phyloP scores from a whole-genome alignment of 2,888 invertebrate genomes.

The Psylliodes chrysocephalus region DNA sequence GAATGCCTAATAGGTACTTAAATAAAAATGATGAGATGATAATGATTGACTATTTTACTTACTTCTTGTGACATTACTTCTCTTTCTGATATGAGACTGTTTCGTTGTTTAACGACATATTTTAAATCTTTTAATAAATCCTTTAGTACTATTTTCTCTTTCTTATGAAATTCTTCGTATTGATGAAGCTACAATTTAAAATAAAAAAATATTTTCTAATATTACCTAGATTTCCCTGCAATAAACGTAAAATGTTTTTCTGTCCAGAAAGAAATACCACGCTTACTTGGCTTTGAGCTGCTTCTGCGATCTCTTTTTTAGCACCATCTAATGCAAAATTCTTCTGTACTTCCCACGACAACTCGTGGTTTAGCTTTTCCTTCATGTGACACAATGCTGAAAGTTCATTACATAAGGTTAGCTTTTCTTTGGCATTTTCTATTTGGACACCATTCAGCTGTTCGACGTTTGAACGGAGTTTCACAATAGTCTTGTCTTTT shows the following conservation, averaged over 20 bases:
- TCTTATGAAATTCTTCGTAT: conserved; percentile 56
- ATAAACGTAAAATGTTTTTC: too few relatives aligned
- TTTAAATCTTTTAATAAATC: conserved; percentile 54
- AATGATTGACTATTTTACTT: too few relatives aligned
- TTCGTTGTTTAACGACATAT: conserved; percentile 49
- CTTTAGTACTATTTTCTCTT: conserved; percentile 53
- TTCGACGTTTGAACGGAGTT: conserved; percentile 56
- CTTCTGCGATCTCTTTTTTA: conserved; percentile 52
- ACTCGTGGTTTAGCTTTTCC: conserved; percentile 53
- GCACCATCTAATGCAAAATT: conserved; percentile 52
- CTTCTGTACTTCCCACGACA: conserved; percentile 55
- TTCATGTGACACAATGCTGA: conserved; percentile 57
- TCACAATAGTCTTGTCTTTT: conserved; percentile 55
- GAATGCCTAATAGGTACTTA: too few relatives aligned
- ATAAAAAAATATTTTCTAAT: not conserved
- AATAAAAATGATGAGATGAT: too few relatives aligned
- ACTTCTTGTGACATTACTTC: conserved; percentile 49
- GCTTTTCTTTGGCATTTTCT: conserved; percentile 58
- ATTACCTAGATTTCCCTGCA: not conserved
- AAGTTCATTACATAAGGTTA: conserved; percentile 58
- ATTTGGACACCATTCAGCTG: conserved; percentile 57
- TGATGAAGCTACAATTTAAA: conserved; percentile 52
- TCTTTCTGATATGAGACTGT: conserved; percentile 48
- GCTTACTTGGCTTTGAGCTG: conserved; percentile 51
- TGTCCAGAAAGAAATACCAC: too few relatives aligned